phyloP scores from a whole-genome alignment of 2,113 vertebrate genomes.

The Pituophis catenifer region DNA sequence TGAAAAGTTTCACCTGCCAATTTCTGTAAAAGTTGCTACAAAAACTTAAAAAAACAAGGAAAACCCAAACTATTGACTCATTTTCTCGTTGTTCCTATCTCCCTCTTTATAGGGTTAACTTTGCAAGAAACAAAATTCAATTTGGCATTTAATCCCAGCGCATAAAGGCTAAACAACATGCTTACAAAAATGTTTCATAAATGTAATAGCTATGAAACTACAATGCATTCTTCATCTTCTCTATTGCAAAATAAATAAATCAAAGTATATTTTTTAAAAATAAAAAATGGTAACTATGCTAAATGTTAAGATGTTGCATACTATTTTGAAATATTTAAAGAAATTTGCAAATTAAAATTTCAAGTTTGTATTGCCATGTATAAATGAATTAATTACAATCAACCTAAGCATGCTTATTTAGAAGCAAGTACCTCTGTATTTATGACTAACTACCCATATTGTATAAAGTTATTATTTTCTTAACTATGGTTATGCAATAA shows the following conservation, averaged over 20 bases:
- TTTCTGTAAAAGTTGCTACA: too few relatives aligned
- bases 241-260: not conserved
- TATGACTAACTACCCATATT: not conserved
- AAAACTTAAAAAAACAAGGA: too few relatives aligned
- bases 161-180: not conserved
- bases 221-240: not conserved
- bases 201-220: not conserved
- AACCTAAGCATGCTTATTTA: not conserved
- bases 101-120: not conserved
- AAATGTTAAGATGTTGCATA: not conserved
- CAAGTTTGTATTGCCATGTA: not conserved
- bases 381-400: not conserved
- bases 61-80: not conserved
- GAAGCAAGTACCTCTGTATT: not conserved
- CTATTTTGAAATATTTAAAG: not conserved
- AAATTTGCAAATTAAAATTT: not conserved
- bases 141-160: not conserved
- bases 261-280: too few relatives aligned
- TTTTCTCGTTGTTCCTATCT: not conserved
- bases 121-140: not conserved
- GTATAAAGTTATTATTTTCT: not conserved
- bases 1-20: too few relatives aligned
- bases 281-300: not conserved
- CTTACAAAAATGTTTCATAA: not conserved
- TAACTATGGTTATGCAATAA: not conserved